Evolutionary conservation across 1,140 invertebrate species (phyloP).

Genomic region (Ladona fulva): DNA sequence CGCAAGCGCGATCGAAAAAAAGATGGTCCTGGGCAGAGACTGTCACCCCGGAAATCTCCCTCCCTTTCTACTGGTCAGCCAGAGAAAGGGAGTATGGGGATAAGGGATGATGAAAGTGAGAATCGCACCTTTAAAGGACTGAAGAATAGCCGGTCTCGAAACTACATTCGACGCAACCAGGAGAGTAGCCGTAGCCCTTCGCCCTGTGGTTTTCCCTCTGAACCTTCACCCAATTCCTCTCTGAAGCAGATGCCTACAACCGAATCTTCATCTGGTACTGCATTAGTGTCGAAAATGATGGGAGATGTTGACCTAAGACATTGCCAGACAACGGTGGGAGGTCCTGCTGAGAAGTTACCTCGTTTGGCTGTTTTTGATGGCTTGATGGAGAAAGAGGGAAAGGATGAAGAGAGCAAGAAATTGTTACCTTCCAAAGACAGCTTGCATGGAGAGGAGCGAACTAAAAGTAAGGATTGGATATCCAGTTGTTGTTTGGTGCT

Average conservation of each 20-base stretch:
- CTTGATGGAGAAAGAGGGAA: neutral
- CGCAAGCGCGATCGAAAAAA: neutral
- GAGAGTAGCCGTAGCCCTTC: conserved; percentile 6
- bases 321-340: neutral
- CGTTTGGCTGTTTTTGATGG: conserved; percentile 13
- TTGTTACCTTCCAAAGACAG: neutral
- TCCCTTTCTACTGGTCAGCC: neutral
- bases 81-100: neutral
- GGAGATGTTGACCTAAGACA: conserved; percentile 21
- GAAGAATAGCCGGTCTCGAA: conserved; percentile 28
- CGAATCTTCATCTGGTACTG: neutral
- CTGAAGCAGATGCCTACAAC: neutral
- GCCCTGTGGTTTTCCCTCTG: neutral
- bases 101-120: neutral
- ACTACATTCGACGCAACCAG: conserved; percentile 52
- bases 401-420: neutral
- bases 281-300: neutral
- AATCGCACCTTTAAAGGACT: conserved; percentile 4
- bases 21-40: neutral
- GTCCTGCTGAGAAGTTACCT: conserved; percentile 20
- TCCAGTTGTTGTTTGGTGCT: neutral
- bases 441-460: neutral
- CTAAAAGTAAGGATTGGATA: conserved; percentile 5
- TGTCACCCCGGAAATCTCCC: neutral
- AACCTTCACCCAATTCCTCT: neutral